Evolutionary conservation across 2,113 vertebrate species (phyloP), one percentile per base, ranked within the genome.

Genomic region (Pristiophorus japonicus): DNA sequence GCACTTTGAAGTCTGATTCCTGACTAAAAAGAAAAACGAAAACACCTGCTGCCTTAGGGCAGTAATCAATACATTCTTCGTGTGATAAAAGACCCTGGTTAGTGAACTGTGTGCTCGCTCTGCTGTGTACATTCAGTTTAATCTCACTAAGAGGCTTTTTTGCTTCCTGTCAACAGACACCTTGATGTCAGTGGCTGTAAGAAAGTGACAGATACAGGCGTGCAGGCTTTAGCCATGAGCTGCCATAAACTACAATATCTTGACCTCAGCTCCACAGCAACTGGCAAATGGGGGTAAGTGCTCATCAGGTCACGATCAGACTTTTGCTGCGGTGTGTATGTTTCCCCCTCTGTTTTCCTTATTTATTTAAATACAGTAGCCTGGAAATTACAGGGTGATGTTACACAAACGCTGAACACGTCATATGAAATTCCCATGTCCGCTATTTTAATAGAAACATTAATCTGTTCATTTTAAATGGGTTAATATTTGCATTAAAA

Each of bases 111-210:
- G 20, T 90, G 11, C 10, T 90, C 8, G 12, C 24, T 75, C 24
- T 75, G 51, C 87, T 59, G 22, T 70, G 42, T 70, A 91, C n/a
- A 20, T 63, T 63, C n/a, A 22, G 42, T 59, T 51, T 94, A 1
- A 70, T 94, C 65, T 94, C 38, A 4, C 65, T 94, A 10, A 93
- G n/a, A 47, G 38, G 10, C 18, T 94, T 45, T 30, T 47, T 94
- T 67, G 24, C 27, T 94, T 47, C 22, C 11, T 94, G 12, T 34
- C 88, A 95, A 90, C 63, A 97, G 96, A 47, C 96, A 95, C 95
- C 96, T 98, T 67, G 96, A 97, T 97, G 96, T 97, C 96, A 98
- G 97, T 96, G 96, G 96, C 59, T 97, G 97, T 96, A 95, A 87
- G 95, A 96, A 96, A 1, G 94, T 98, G 67, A 97, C 96, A 87